phyloP scores from a whole-genome alignment of 1,140 invertebrate genomes.

The Acromyrmex charruanus region DNA sequence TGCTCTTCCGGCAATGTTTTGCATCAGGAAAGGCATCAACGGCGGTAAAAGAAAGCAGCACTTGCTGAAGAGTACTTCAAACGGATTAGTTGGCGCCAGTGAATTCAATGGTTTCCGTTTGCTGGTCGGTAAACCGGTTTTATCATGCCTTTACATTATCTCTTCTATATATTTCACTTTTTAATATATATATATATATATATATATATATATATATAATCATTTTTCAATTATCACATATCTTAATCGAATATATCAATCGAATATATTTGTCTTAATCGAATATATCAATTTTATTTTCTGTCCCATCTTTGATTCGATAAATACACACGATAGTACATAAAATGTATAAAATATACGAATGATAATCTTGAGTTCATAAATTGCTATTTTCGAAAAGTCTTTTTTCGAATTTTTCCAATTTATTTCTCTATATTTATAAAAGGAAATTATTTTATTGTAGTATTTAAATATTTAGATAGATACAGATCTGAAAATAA shows the following conservation, averaged over 20 bases:
- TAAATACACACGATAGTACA: neutral
- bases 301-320: neutral
- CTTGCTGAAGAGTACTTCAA: slow-evolving; percentile 70
- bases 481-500: too few relatives aligned
- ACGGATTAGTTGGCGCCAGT: slow-evolving; percentile 77
- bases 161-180: neutral
- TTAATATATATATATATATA: neutral
- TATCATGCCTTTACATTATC: slow-evolving; percentile 8
- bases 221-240: neutral
- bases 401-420: neutral
- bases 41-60: slow-evolving; percentile 63
- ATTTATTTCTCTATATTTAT: neutral
- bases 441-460: neutral
- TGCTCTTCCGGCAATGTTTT: slow-evolving; percentile 78
- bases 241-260: too few relatives aligned
- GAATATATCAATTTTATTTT: neutral
- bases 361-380: neutral
- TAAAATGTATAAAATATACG: neutral
- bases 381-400: neutral
- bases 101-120: slow-evolving; percentile 68
- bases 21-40: slow-evolving; percentile 68
- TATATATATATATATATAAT: too few relatives aligned
- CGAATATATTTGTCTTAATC: too few relatives aligned
- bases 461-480: too few relatives aligned
- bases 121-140: slow-evolving; percentile 59